A percentile compares a stretch with the other conserved stretches of the same genome.
Evolutionary conservation across 2,888 invertebrate species (phyloP).

Genomic region (Acrobasis repandana): DNA sequence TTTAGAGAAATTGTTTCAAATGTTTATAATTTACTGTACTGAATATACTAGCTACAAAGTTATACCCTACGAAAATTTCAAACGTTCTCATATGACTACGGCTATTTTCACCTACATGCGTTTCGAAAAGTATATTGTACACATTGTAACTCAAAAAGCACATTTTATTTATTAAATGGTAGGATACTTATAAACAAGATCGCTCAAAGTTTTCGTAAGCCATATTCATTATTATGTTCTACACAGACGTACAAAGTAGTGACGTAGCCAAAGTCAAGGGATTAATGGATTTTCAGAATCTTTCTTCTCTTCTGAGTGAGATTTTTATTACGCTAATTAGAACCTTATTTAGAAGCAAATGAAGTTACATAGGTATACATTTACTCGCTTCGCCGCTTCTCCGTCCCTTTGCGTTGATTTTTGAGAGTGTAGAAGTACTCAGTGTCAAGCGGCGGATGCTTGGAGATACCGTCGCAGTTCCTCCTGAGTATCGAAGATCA

Average conservation of each 20-base stretch:
- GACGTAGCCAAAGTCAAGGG: not conserved
- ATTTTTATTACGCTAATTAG: no score
- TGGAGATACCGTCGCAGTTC: constrained; percentile 90
- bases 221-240: not conserved
- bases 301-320: no score
- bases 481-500: constrained; percentile 99
- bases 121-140: no score
- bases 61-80: not conserved
- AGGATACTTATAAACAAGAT: not conserved
- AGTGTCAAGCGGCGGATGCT: constrained; percentile 56
- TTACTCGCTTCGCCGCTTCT: no score
- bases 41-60: not conserved
- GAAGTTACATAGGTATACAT: no score
- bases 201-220: not conserved
- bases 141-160: no score
- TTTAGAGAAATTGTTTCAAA: not conserved
- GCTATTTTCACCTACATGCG: no score
- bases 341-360: no score
- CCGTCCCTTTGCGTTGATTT: no score
- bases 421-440: constrained; percentile 19
- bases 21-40: not conserved
- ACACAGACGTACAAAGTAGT: not conserved
- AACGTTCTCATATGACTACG: no score
- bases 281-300: no score
- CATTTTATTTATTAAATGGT: no score